Percentiles rank a stretch among this genome's conserved stretches.
Conservation (phyloP, 2,797 vertebrate species). For the Anisognathus igniventris region DNA sequence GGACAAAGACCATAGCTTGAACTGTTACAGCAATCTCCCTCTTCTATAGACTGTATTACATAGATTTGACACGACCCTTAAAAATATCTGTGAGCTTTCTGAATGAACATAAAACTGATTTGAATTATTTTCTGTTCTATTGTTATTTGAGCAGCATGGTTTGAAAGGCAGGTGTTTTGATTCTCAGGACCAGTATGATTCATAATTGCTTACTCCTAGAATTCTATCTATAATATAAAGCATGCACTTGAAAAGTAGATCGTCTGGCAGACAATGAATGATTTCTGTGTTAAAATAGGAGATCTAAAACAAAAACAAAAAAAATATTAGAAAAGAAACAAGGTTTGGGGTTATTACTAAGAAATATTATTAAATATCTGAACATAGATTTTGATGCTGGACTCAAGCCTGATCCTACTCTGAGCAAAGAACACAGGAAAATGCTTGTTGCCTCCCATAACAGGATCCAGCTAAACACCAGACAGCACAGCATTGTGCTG, state of each 20-base stretch:
- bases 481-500: background rate
- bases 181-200: background rate
- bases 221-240: background rate
- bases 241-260: background rate
- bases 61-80: background rate
- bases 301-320: background rate
- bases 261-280: background rate
- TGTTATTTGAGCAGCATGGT: background rate
- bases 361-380: background rate
- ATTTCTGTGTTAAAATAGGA: background rate
- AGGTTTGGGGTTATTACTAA: background rate
- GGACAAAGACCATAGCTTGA: background rate
- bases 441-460: background rate
- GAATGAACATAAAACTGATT: background rate
- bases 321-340: background rate
- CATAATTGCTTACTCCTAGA: background rate
- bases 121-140: background rate
- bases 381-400: background rate
- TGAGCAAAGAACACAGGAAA: background rate
- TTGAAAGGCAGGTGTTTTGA: background rate
- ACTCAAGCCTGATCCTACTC: background rate
- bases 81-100: background rate
- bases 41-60: background rate
- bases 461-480: slow-evolving; percentile 6
- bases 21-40: background rate